Conservation (phyloP, 2,888 invertebrate species). For the Acanthococcus lagerstroemiae region DNA sequence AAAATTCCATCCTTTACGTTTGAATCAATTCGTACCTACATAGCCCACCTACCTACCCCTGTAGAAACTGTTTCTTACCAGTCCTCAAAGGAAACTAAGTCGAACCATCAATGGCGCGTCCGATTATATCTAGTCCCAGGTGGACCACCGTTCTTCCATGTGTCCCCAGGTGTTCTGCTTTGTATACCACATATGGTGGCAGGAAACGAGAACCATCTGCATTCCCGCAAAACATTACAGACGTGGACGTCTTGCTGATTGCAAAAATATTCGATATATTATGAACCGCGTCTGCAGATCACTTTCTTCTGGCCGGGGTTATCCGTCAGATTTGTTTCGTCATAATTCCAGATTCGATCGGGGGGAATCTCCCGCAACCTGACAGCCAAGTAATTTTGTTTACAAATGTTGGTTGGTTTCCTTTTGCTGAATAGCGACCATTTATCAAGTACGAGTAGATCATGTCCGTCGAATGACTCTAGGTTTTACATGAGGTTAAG, state of each 20-base stretch:
- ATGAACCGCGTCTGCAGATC: slow-evolving; percentile 32
- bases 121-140: slow-evolving; percentile 39
- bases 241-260: slow-evolving; percentile 36
- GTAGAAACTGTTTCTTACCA: not conserved
- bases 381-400: slow-evolving; percentile 35
- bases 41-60: not conserved
- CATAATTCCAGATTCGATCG: slow-evolving; percentile 38
- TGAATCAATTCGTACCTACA: too few relatives aligned
- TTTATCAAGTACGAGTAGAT: too few relatives aligned
- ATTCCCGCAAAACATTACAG: slow-evolving; percentile 34
- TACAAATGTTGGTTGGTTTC: too few relatives aligned
- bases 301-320: slow-evolving; percentile 37
- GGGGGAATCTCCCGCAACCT: slow-evolving; percentile 32
- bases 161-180: slow-evolving; percentile 32
- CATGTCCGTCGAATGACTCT: too few relatives aligned
- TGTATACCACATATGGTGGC: slow-evolving; percentile 35
- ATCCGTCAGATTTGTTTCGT: slow-evolving; percentile 39
- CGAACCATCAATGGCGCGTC: slow-evolving; percentile 37
- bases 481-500: too few relatives aligned
- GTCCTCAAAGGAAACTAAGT: not conserved
- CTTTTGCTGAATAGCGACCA: too few relatives aligned
- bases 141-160: slow-evolving; percentile 32
- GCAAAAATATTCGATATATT: slow-evolving; percentile 36
- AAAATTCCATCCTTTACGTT: not conserved
- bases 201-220: slow-evolving; percentile 34